Percentiles rank a stretch among this genome's conserved stretches.
These are phyloP conservation scores for Clitarchus hookeri DNA, from an alignment of 2,888 invertebrate genomes.

Conservation along the genomic window DNA sequence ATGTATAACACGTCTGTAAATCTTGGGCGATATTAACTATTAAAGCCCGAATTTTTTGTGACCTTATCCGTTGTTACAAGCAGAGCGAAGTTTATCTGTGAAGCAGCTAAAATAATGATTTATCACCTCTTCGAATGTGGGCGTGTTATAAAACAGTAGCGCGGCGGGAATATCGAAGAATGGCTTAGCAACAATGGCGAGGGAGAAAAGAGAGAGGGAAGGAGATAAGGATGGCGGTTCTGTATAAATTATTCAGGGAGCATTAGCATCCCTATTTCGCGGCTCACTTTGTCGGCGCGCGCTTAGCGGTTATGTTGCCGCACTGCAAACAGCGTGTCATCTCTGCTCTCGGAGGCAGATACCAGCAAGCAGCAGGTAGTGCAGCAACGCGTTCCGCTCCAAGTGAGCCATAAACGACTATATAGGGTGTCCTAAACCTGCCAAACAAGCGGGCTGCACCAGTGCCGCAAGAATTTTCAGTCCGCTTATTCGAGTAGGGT, in stretches of 20 bases:
- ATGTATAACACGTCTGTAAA: not conserved
- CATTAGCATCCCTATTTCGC: not conserved
- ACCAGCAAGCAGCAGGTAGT: too few species aligned
- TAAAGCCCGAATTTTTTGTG: not conserved
- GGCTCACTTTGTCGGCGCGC: not conserved
- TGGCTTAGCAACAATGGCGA: not conserved
- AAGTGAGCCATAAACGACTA: too few species aligned
- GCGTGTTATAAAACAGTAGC: not conserved
- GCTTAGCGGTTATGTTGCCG: not conserved
- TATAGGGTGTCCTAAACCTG: too few species aligned
- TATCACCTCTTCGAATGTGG: not conserved
- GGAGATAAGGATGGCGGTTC: not conserved
- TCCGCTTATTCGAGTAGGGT: too few species aligned
- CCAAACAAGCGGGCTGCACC: too few species aligned
- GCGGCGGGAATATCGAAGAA: too few species aligned
- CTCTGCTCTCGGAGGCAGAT: not conserved
- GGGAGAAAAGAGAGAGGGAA: not conserved
- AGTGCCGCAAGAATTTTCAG: too few species aligned
- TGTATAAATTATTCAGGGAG: not conserved
- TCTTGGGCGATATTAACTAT: not conserved
- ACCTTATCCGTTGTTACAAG: not conserved
- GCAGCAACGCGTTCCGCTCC: too few species aligned
- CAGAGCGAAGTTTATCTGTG: not conserved
- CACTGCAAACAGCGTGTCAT: not conserved
- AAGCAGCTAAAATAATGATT: not conserved